phyloP scores from a whole-genome alignment of 2,113 vertebrate species.

The Charina bottae region DNA sequence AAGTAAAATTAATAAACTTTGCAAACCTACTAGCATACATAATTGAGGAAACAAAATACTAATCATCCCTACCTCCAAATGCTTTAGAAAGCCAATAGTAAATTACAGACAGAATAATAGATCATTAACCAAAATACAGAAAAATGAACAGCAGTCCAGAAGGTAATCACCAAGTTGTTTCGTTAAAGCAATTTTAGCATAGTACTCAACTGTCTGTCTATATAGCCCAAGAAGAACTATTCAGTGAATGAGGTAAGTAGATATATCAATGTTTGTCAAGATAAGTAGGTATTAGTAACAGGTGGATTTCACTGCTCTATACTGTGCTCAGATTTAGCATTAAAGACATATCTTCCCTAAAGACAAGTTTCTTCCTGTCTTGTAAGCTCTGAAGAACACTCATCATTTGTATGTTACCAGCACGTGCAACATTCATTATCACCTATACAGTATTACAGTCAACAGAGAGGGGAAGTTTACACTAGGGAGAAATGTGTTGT shows the following conservation, averaged over 20 bases:
- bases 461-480: conserved; percentile 31
- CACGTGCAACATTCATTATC: conserved; percentile 37
- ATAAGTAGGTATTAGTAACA: conserved; percentile 41
- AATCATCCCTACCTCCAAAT: fast-evolving
- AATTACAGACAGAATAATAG: background rate
- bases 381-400: background rate
- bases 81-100: background rate
- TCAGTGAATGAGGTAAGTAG: background rate
- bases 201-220: background rate
- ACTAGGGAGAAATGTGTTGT: conserved; percentile 16
- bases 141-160: background rate
- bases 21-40: background rate
- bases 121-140: background rate
- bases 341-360: fast-evolving
- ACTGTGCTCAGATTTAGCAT: background rate
- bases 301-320: background rate
- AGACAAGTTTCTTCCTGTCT: background rate
- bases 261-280: background rate
- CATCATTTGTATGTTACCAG: conserved; percentile 8
- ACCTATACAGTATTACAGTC: background rate
- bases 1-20: background rate
- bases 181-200: background rate
- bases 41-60: no score
- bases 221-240: background rate
- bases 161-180: background rate